Percentiles rank a stretch among this genome's conserved stretches.
Conservation (phyloP, 1,140 invertebrate species). For the Dermatophagoides farinae region DNA sequence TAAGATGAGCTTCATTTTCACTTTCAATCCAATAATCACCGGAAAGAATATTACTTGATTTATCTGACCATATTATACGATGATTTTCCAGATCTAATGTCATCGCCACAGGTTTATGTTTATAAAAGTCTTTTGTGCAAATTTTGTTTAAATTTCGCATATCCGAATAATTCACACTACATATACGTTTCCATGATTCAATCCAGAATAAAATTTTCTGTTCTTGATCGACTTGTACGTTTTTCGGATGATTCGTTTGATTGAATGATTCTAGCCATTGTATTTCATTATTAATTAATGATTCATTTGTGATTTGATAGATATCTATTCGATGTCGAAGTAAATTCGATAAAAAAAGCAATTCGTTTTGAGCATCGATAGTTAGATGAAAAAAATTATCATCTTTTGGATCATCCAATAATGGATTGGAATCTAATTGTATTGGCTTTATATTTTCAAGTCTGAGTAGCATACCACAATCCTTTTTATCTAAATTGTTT, state of each 20-base stretch:
- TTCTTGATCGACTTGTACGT: background rate
- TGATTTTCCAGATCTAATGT: background rate
- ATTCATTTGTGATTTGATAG: background rate
- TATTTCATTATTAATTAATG: background rate
- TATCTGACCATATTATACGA: background rate
- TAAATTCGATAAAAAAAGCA: background rate
- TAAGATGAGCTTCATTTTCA: background rate
- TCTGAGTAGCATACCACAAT: background rate
- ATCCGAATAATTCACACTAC: background rate
- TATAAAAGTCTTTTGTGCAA: background rate
- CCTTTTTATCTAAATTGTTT: too few species aligned
- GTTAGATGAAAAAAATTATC: background rate
- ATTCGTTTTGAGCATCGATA: background rate
- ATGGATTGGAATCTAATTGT: background rate
- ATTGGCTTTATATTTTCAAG: background rate
- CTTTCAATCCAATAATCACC: background rate
- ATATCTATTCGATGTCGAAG: background rate
- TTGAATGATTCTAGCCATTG: background rate
- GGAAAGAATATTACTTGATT: too few species aligned
- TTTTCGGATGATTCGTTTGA: background rate
- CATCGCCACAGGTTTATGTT: background rate
- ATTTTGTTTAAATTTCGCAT: background rate
- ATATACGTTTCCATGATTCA: background rate
- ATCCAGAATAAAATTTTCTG: background rate
- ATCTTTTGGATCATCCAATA: background rate